Conservation (phyloP, 2,113 vertebrate genomes). For the Nesogale talazaci region DNA sequence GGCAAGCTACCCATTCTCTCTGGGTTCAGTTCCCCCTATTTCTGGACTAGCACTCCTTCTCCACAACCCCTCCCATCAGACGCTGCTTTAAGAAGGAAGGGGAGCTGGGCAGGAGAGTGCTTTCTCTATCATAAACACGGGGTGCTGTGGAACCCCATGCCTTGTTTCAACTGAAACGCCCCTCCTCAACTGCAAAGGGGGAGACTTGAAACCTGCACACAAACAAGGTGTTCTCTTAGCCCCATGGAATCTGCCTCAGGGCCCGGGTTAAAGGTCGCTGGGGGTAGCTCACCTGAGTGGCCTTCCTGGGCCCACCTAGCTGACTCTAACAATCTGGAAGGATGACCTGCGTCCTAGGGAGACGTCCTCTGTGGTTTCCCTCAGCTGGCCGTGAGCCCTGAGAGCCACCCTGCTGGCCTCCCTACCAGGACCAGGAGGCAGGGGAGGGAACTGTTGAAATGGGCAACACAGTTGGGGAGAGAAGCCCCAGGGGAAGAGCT, state of each 20-base stretch:
- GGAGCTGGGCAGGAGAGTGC: not conserved
- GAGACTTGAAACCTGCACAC: not conserved
- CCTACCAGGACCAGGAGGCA: not conserved
- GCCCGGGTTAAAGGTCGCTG: not conserved
- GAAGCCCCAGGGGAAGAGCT: not conserved
- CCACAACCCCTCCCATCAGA: not conserved
- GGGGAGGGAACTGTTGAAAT: not conserved
- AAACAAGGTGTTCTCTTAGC: not conserved
- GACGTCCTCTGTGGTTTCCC: not conserved
- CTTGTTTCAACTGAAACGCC: not conserved
- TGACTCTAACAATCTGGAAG: not conserved
- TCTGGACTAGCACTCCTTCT: constrained; percentile 1
- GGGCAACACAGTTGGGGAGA: not conserved
- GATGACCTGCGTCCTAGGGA: not conserved
- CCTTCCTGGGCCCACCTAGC: not conserved
- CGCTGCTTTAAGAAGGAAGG: constrained; percentile 51
- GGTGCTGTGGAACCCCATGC: not conserved
- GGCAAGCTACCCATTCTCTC: not conserved
- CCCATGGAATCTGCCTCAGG: not conserved
- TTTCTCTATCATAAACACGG: not conserved
- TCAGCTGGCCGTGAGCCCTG: not conserved
- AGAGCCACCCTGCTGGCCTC: not conserved
- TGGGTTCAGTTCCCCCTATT: not conserved
- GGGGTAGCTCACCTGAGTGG: not conserved
- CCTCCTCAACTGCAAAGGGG: not conserved